Conservation (phyloP, 2,797 vertebrate genomes). For the Phataginus tetradactyla region DNA sequence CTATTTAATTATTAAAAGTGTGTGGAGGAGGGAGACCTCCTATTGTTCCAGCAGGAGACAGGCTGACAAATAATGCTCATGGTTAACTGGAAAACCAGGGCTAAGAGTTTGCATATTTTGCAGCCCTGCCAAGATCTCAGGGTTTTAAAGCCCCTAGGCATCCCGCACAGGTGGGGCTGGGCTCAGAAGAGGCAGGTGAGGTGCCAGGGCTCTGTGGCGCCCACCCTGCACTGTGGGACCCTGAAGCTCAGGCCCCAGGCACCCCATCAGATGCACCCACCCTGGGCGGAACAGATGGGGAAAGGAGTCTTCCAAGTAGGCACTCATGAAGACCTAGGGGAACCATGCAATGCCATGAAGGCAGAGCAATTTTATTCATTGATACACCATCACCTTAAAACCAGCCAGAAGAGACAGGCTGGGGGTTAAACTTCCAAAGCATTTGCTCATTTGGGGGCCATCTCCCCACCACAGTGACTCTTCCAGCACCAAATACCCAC, state of each 20-base stretch:
- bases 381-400: fast-evolving
- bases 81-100: not conserved
- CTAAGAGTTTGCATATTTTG: fast-evolving
- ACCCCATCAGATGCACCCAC: not conserved
- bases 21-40: not conserved
- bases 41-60: not conserved
- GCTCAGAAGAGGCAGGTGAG: too few species aligned
- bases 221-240: not conserved
- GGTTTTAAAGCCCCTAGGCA: not conserved
- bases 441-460: not conserved
- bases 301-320: not conserved
- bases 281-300: not conserved
- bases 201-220: fast-evolving
- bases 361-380: too few species aligned
- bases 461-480: fast-evolving
- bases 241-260: too few species aligned
- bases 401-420: not conserved
- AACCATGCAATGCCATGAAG: fast-evolving
- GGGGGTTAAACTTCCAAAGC: fast-evolving
- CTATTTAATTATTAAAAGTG: not conserved
- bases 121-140: conserved; percentile 18
- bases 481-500: fast-evolving
- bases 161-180: not conserved
- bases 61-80: not conserved
- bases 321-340: too few species aligned